Conservation (phyloP, 2,113 vertebrate species). For the Progne subis region DNA sequence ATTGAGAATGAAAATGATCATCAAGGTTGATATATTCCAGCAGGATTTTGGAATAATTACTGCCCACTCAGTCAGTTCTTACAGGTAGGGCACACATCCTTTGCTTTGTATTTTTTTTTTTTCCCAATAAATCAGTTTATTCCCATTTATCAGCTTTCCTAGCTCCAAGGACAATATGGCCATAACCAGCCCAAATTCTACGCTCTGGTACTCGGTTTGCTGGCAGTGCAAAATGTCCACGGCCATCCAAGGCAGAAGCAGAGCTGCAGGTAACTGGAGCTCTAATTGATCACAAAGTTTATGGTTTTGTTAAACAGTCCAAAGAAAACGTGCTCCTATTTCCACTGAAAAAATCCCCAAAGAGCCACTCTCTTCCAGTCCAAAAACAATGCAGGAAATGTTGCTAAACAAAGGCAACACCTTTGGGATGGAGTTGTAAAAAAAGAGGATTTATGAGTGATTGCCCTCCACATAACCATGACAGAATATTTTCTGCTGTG, state of each 20-base stretch:
- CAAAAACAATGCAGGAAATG: neutral
- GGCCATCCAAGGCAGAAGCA: neutral
- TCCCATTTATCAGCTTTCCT: neutral
- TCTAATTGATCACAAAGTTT: neutral
- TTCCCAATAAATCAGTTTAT: neutral
- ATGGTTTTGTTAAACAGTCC: neutral
- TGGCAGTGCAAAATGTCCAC: rapidly evolving
- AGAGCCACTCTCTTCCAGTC: neutral
- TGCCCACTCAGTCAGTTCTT: neutral
- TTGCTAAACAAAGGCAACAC: neutral
- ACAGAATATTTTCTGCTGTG: neutral
- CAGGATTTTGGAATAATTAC: neutral
- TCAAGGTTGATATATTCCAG: neutral
- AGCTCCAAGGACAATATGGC: neutral
- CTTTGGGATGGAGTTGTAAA: neutral
- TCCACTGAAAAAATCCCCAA: neutral
- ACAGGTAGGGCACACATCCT: neutral
- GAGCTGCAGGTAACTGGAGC: neutral
- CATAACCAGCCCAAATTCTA: neutral
- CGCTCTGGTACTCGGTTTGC: rapidly evolving
- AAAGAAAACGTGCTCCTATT: neutral
- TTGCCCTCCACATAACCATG: neutral
- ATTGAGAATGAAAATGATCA: neutral
- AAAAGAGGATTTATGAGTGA: neutral
- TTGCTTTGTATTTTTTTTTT: rapidly evolving